Conservation (phyloP, 2,113 vertebrate species). For the Scalopus aquaticus region DNA sequence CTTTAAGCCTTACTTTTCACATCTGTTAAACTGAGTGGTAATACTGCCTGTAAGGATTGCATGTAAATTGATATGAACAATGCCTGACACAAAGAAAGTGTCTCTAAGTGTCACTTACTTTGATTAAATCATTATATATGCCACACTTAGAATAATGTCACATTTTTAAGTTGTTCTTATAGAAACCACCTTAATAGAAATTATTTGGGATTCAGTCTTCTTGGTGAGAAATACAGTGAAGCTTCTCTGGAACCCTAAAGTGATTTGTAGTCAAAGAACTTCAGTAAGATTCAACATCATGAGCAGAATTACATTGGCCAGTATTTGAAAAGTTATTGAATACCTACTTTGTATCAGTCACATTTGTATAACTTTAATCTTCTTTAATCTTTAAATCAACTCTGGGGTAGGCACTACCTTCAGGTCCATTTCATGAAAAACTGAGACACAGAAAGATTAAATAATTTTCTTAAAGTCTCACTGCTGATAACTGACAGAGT, state of each 20-base stretch:
- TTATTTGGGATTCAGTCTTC: background rate
- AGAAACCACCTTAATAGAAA: constrained; percentile 22
- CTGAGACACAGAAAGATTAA: background rate
- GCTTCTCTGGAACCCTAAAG: background rate
- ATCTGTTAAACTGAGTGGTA: background rate
- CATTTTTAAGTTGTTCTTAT: constrained; percentile 46
- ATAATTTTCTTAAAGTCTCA: background rate
- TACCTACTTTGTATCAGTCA: background rate
- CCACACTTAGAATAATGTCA: background rate
- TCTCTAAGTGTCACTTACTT: background rate
- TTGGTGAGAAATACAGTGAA: constrained; percentile 2
- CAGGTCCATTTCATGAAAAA: background rate
- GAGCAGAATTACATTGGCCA: background rate
- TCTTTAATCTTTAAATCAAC: constrained; percentile 10
- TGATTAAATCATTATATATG: constrained; percentile 1
- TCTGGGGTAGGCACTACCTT: background rate
- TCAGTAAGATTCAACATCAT: background rate
- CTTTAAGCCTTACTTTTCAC: background rate
- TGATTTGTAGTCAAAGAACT: constrained; percentile 7
- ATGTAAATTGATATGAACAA: background rate
- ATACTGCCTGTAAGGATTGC: background rate
- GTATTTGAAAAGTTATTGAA: background rate
- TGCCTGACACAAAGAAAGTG: background rate
- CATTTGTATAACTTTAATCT: constrained; percentile 30
- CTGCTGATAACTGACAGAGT: background rate